phyloP scores from a whole-genome alignment of 2,888 invertebrate species.

The Cataglyphis albicans region DNA sequence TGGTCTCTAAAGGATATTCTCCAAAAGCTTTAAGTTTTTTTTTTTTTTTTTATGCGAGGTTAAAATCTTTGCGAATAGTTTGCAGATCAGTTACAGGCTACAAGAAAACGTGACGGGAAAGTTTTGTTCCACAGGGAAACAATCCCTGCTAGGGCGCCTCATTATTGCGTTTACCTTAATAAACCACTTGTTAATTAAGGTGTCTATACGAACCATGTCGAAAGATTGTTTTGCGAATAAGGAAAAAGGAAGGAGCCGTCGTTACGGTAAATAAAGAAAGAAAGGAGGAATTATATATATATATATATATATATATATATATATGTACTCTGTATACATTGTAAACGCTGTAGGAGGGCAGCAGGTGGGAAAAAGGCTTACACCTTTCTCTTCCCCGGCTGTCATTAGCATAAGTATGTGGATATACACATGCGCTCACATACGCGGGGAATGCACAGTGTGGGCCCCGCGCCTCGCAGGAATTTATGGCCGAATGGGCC shows the following conservation, averaged over 20 bases:
- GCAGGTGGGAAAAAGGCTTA: constrained; percentile 82
- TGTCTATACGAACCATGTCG: constrained; percentile 64
- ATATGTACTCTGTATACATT: constrained; percentile 8
- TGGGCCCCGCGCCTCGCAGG: constrained; percentile 71
- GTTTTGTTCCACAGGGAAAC: neutral
- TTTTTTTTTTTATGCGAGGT: neutral
- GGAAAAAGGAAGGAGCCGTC: constrained; percentile 33
- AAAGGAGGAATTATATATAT: neutral
- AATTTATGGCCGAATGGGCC: constrained; percentile 79
- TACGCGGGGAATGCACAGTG: constrained; percentile 64
- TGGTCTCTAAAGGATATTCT: neutral
- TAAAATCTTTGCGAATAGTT: neutral
- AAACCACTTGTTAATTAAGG: constrained; percentile 65
- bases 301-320: neutral
- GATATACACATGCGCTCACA: constrained; percentile 70
- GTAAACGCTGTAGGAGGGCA: constrained; percentile 66
- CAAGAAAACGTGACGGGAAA: neutral
- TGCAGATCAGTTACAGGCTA: constrained; percentile 19
- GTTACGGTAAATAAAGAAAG: constrained; percentile 18
- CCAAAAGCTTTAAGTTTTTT: neutral
- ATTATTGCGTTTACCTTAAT: neutral
- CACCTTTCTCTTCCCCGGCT: constrained; percentile 77
- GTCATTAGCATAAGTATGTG: constrained; percentile 83
- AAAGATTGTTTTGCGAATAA: constrained; percentile 60
- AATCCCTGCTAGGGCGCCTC: neutral